Evolutionary conservation across 1,140 invertebrate genomes (phyloP).

Genomic region (Drosophila tropicalis): DNA sequence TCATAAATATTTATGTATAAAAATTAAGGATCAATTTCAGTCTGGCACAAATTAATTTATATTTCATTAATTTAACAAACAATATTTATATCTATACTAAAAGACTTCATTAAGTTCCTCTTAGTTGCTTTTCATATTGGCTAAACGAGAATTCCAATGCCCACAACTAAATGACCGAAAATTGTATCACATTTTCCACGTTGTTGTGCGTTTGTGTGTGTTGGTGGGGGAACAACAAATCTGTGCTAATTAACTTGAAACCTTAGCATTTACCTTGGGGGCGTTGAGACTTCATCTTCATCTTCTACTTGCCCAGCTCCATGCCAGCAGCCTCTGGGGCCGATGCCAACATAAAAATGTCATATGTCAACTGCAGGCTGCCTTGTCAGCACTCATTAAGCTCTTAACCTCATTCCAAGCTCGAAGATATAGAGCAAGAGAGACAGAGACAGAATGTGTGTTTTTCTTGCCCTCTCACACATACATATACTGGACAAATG

Average conservation of each 20-base stretch:
- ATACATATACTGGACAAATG: conserved; percentile 53
- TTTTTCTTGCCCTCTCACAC: conserved; percentile 8
- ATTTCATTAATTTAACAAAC: no score
- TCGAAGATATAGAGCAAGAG: conserved; percentile 24
- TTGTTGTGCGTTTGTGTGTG: conserved; percentile 20
- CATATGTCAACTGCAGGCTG: conserved; percentile 76
- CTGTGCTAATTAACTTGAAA: conserved; percentile 73
- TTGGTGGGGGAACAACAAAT: conserved; percentile 2
- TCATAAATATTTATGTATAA: no score
- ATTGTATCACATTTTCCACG: conserved; percentile 63
- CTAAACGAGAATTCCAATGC: neutral
- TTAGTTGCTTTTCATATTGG: neutral
- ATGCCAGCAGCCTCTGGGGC: conserved; percentile 52
- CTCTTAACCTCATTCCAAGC: conserved; percentile 73
- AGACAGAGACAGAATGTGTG: conserved; percentile 5
- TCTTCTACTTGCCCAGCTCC: conserved; percentile 61
- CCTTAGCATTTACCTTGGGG: conserved; percentile 78
- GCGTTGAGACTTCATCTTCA: conserved; percentile 21
- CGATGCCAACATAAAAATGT: conserved; percentile 70
- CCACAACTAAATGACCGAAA: conserved; percentile 43
- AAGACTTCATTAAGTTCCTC: neutral
- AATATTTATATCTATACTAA: neutral
- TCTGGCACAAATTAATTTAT: no score
- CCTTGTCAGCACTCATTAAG: conserved; percentile 73
- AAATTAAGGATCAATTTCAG: no score